Percentiles rank a stretch among this genome's conserved stretches.
Conservation (phyloP, 2,113 vertebrate genomes). For the Chloebia gouldiae region DNA sequence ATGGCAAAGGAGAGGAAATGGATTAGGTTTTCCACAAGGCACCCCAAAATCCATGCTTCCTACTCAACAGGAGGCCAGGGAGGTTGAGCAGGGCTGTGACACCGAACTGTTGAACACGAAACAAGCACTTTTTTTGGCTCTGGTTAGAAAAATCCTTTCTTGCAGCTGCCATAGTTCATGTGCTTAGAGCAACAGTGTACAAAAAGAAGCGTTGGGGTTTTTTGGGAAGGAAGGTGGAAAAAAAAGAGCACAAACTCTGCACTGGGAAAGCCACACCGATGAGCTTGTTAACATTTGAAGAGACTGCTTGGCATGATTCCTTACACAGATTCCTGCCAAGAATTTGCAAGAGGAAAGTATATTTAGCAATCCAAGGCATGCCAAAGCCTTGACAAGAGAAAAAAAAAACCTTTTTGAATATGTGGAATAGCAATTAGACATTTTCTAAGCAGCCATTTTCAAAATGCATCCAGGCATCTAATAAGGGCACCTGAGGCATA, state of each 20-base stretch:
- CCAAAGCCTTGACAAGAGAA: slow-evolving; percentile 77
- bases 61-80: neutral
- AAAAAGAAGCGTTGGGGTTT: neutral
- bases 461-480: slow-evolving; percentile 51
- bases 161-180: slow-evolving; percentile 1
- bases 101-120: neutral
- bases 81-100: neutral
- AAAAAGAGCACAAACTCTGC: slow-evolving; percentile 30
- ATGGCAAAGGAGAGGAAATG: neutral
- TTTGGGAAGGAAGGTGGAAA: neutral
- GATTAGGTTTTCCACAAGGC: neutral
- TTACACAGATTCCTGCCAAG: slow-evolving; percentile 55
- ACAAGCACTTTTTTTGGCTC: neutral
- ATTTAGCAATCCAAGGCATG: slow-evolving; percentile 76
- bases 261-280: slow-evolving; percentile 70
- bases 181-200: neutral
- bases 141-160: neutral
- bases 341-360: slow-evolving; percentile 75
- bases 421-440: slow-evolving; percentile 77
- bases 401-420: slow-evolving; percentile 50
- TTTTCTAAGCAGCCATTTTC: slow-evolving; percentile 73
- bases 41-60: neutral
- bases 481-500: slow-evolving; percentile 56
- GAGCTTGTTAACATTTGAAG: slow-evolving; percentile 75
- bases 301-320: slow-evolving; percentile 70